Conservation (phyloP, 2,888 invertebrate genomes). For the Andricus curvator region DNA sequence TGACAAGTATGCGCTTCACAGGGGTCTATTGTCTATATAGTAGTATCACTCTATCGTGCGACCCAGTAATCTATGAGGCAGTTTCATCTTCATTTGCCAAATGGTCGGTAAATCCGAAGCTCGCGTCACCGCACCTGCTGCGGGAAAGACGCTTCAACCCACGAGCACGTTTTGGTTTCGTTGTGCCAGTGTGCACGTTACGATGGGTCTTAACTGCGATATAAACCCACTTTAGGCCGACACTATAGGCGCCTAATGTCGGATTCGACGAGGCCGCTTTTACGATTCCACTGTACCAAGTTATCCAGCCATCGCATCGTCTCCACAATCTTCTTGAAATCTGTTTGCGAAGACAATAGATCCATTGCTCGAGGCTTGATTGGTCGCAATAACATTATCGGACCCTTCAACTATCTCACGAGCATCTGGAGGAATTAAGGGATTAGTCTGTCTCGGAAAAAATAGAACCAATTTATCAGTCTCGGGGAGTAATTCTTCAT, state of each 20-base stretch:
- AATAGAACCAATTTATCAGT: background rate
- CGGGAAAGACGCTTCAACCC: slow-evolving; percentile 56
- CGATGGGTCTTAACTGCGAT: slow-evolving; percentile 64
- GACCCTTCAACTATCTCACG: slow-evolving; percentile 2
- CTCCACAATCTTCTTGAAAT: slow-evolving; percentile 15
- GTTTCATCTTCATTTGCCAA: slow-evolving; percentile 71
- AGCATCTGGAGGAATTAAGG: background rate
- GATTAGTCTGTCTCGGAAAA: background rate
- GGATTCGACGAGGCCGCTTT: slow-evolving; percentile 43
- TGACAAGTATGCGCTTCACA: slow-evolving; percentile 34
- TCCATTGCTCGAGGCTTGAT: slow-evolving; percentile 18
- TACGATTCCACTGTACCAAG: slow-evolving; percentile 50
- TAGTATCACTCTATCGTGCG: slow-evolving; percentile 51
- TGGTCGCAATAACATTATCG: background rate
- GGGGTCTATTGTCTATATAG: slow-evolving; percentile 22
- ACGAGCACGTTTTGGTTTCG: slow-evolving; percentile 37
- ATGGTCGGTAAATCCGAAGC: slow-evolving; percentile 67
- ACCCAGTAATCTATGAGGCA: slow-evolving; percentile 63
- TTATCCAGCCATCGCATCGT: background rate
- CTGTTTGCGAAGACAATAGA: background rate
- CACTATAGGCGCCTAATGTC: slow-evolving; percentile 49
- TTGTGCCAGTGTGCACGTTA: slow-evolving; percentile 12
- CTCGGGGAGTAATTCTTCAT: background rate
- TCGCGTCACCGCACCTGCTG: slow-evolving; percentile 54
- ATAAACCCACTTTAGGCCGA: slow-evolving; percentile 61